Base-by-base conservation (phyloP, 1,140 invertebrate genomes). In the Ditylenchus dipsaci region DNA sequence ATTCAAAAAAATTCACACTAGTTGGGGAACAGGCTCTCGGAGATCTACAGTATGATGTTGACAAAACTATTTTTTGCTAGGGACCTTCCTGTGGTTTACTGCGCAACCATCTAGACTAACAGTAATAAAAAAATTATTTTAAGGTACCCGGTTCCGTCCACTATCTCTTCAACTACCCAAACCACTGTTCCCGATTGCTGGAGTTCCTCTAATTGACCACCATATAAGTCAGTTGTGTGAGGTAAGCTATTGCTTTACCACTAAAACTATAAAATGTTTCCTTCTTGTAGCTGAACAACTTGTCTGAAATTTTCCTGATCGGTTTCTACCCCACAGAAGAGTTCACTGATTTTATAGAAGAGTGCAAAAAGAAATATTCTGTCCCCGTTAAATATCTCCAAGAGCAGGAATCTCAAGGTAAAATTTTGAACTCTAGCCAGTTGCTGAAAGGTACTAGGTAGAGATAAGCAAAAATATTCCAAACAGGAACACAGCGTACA, bases 151-250 rank as follows among this genome's bases (percentile, higher is more conserved):
- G 65, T 99, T 99, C 84, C 88, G 95, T 5, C 95, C 95, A 0
- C 85, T 98, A 1, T 97, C 94, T 0, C 84, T 99, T 70, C 93
- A 98, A 81, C 89, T 92, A 43, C 95, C 95, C 3, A 98, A 99
- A 82, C 95, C 95, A 0, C 81, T 98, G 7, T 98, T 98, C 84
- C 94, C 94, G 5, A 89, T 98, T 19, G 95, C 93, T 69, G 95
- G 95, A 0, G 85, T 93, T 27, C 92, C 92, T 1, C 86, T 94
- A 73, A 92, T 98, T 72, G 92, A 97, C 78, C 95, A 98, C 85
- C 92, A 97, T 76, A 95, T 99, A 66, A 92, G 96, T 85, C 92
- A 94, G 70, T 71, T 81, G 21, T 96, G 92, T 83, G 88, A 90
- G 83, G 86, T 88, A 73, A 67, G 11, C 49, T 26, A 53, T 53